Evolutionary conservation across 2,113 vertebrate species (phyloP), one percentile per base, ranked within the genome.

Genomic region (Scolopax mira): DNA sequence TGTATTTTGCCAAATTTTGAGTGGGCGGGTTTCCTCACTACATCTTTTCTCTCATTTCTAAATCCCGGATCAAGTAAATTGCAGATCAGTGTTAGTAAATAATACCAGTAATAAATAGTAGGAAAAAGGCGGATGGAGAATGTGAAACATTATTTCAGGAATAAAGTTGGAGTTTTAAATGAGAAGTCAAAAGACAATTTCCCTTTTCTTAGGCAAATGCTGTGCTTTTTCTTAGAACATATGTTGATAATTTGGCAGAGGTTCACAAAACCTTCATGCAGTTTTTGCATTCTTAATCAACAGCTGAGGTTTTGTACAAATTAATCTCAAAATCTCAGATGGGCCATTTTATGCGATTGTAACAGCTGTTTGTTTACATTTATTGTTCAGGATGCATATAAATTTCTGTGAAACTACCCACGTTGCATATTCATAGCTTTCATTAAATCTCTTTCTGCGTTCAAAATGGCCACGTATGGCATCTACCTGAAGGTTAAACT

Each of bases 341-440:
- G 69, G 35, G 52, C 69, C 51, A 67, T 95, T 92, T 79, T 55
- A 78, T 30, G 27, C 19, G 30, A 72, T 72, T 65, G 42, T 60
- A 90, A 74, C 77, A 94, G 89, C 77, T 94, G 72, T 79, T 93
- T 90, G 48, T 78, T 93, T 92, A 67, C 77, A 67, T 48, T 81
- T 65, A 44, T 89, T 52, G 30, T 79, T 80, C 60, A 87, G 65
- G 42, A 79, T 79, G 54, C 65, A 74, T 61, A 87, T 90, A 35
- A 33, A 6, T 89, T 88, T 86, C 69, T 42, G 33, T 55, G 42
- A 81, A 85, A 74, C 33, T 88, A 73, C 23, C 73, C 39, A 8
- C 6, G 4, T 17, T 86, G 51, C 64, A 51, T 90, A 74, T 71
- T 84, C 79, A 74, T 60, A 71, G 54, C 55, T 84, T 87, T 62